Percentiles rank a stretch among this genome's conserved stretches.
Evolutionary conservation across 2,797 vertebrate species (phyloP).

Genomic region (Acrocephalus scirpaceus): DNA sequence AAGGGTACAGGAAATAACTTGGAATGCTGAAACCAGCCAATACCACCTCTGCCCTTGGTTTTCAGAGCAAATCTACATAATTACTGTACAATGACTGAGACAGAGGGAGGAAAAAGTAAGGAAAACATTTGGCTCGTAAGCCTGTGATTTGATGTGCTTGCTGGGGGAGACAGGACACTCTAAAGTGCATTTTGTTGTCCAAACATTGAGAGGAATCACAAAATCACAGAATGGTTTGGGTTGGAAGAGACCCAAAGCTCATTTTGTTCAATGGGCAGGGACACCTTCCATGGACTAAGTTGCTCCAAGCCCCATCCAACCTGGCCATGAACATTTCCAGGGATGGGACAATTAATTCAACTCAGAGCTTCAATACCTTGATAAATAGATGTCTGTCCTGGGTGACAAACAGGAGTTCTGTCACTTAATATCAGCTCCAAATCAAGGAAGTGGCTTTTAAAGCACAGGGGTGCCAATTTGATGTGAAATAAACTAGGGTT

Average conservation of each 20-base stretch:
- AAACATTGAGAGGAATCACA: too few relatives aligned
- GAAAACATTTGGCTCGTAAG: not conserved
- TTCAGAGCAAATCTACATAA: not conserved
- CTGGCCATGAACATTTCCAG: not conserved
- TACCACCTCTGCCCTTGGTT: not conserved
- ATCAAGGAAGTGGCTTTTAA: not conserved
- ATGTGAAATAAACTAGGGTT: not conserved
- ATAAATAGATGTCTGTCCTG: accelerated
- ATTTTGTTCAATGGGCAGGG: not conserved
- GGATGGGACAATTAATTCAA: not conserved
- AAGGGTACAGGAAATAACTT: not conserved
- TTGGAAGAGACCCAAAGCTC: not conserved
- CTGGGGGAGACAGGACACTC: not conserved
- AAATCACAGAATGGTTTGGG: not conserved
- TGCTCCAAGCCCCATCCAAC: not conserved
- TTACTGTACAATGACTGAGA: not conserved
- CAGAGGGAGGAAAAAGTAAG: not conserved
- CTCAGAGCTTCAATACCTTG: not conserved
- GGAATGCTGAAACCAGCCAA: not conserved
- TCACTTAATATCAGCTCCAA: not conserved
- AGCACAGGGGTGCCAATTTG: not conserved
- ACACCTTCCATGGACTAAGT: not conserved
- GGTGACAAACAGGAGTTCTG: not conserved
- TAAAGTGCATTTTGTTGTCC: not conserved
- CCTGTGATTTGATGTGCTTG: not conserved